Conservation (phyloP, 2,888 invertebrate genomes). For the Cryptus viduatorius region DNA sequence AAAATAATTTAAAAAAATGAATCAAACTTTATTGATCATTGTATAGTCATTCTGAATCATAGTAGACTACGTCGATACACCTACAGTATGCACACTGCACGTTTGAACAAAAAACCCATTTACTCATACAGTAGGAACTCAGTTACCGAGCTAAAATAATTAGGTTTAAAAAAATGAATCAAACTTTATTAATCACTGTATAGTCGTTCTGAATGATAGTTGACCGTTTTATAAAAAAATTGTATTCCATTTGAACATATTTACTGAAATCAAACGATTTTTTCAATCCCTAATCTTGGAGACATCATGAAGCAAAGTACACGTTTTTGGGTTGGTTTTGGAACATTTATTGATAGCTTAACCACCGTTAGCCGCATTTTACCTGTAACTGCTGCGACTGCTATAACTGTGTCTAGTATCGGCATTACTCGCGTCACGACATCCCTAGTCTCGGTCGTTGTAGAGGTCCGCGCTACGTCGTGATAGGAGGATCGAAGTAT, state of each 20-base stretch:
- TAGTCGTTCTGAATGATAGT: too few relatives aligned
- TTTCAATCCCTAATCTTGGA: background rate
- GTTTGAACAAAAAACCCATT: too few relatives aligned
- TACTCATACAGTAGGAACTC: too few relatives aligned
- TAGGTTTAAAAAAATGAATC: background rate
- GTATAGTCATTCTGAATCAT: too few relatives aligned
- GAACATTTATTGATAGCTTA: background rate
- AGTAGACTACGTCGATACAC: too few relatives aligned
- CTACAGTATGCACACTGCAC: too few relatives aligned
- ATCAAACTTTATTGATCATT: too few relatives aligned
- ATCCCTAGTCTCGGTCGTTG: background rate
- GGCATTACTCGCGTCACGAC: constrained; percentile 6
- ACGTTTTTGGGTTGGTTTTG: background rate
- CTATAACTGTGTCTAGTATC: background rate
- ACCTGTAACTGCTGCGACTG: background rate
- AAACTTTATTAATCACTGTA: background rate
- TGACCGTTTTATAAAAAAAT: too few relatives aligned
- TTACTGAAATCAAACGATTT: background rate
- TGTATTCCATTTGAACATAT: too few relatives aligned
- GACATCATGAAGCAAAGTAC: background rate
- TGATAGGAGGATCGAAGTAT: constrained; percentile 53
- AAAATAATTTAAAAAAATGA: background rate
- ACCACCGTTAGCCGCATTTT: background rate
- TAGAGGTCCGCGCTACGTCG: background rate
- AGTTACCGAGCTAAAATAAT: too few relatives aligned